Conservation (phyloP, 2,888 invertebrate species). For the Ichneumoninae sp. region DNA sequence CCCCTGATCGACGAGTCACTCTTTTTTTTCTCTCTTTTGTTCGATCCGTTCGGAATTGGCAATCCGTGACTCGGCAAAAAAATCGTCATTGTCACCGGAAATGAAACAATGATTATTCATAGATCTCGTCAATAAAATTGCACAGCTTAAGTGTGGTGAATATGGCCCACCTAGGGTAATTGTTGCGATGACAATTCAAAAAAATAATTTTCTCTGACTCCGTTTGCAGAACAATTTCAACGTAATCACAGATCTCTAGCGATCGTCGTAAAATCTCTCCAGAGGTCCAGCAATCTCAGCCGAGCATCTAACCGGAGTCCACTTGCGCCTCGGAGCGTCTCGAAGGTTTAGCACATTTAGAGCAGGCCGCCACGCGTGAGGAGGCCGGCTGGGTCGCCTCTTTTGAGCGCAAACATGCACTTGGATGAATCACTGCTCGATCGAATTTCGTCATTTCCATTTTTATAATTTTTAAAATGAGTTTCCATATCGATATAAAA, state of each 20-base stretch:
- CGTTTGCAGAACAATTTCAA: background rate
- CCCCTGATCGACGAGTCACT: slow-evolving; percentile 21
- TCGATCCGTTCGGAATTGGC: slow-evolving; percentile 31
- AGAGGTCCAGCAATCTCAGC: background rate
- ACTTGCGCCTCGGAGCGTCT: slow-evolving; percentile 45
- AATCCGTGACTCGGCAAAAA: slow-evolving; percentile 43
- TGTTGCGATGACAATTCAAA: background rate
- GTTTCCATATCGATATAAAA: background rate
- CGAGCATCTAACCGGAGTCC: background rate
- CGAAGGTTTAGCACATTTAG: slow-evolving; percentile 42
- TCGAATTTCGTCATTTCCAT: slow-evolving; percentile 7
- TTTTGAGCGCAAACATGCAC: background rate
- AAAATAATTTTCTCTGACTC: background rate
- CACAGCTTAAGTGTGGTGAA: background rate
- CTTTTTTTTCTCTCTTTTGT: slow-evolving; percentile 3
- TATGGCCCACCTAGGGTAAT: background rate
- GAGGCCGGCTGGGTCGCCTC: slow-evolving; percentile 11
- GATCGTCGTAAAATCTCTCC: background rate
- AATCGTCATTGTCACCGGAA: slow-evolving; percentile 15
- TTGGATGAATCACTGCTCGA: slow-evolving; percentile 24
- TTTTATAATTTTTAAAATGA: background rate
- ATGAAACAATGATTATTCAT: slow-evolving; percentile 35
- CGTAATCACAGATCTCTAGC: background rate
- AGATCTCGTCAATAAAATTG: background rate
- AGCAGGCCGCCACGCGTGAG: slow-evolving; percentile 43